Evolutionary conservation across 2,113 vertebrate genomes (phyloP).

Genomic region (Sus scrofa): DNA sequence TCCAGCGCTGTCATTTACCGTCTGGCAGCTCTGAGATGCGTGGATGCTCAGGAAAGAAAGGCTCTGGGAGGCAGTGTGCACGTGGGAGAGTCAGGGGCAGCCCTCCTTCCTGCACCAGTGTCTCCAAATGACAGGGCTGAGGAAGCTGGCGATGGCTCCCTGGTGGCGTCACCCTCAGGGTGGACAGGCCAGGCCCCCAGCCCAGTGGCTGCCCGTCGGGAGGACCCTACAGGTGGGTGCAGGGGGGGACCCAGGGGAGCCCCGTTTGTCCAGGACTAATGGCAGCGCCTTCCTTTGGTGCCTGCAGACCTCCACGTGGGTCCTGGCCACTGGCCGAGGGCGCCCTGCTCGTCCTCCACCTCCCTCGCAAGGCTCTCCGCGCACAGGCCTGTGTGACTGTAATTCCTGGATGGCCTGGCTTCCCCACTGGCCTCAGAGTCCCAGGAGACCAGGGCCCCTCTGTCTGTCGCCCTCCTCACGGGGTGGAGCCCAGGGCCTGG

Average conservation of each 20-base stretch:
- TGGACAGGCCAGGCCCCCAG: background rate
- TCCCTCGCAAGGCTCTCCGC: rapidly evolving
- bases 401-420: rapidly evolving
- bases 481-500: background rate
- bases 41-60: rapidly evolving
- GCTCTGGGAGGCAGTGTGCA: rapidly evolving
- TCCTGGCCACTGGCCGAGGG: rapidly evolving
- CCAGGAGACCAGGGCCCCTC: background rate
- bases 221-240: too few species aligned
- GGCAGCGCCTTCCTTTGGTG: background rate
- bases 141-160: background rate
- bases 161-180: background rate
- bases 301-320: rapidly evolving
- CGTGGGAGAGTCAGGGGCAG: too few species aligned
- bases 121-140: background rate
- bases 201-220: background rate
- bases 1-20: rapidly evolving
- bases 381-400: rapidly evolving
- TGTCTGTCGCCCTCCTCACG: background rate
- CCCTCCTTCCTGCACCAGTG: rapidly evolving
- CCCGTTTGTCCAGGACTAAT: too few species aligned
- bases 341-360: background rate
- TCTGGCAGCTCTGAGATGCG: background rate
- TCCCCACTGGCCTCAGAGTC: rapidly evolving
- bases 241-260: background rate